Evolutionary conservation across 2,888 invertebrate genomes (phyloP), one percentile per base, ranked within the genome.

Genomic region (Meliscaeva auricollis): DNA sequence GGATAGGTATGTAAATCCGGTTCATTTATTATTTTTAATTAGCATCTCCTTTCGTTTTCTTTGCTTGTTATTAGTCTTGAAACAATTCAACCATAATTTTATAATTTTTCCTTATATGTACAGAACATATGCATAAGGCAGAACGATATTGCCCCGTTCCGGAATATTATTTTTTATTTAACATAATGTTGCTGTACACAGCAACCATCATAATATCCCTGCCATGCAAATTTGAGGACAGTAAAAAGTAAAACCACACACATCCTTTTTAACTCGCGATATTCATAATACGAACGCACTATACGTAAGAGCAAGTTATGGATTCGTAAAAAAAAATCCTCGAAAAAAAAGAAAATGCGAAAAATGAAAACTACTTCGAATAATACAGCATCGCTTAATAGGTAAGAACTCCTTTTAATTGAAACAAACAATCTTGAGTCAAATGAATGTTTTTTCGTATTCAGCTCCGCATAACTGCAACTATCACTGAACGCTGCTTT

Each of bases 31-130:
- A 56, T 56, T 75, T 75, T 66, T 75, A 75, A 75, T 75, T 75
- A 75, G 64, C 75, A 83, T 73, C 73, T 54, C 52, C 20, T 20
- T 60, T 52, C 26, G 7, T 58, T 73, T 58, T 41, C 50, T 62
- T 69, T 8, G 22, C 56, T 41, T n/a, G n/a, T n/a, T 26, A 46
- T 54, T 62, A 83, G 52, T 68, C 73, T 60, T 56, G 50, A 70
- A 69, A 70, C 76, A 82, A 72, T 77, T 82, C 26, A 32, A 22
- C 32, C 46, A 52, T 72, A 60, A 68, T 76, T 76, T 81, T 66
- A 66, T 72, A 76, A 75, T 70, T 44, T 30, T 60, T 66, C n/a
- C n/a, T 70, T 70, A 64, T 54, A 72, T 72, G 44, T 50, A 58
- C 54, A 9, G 35, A 13, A 41, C 2, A 15, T 4, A 6, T 3